phyloP scores from a whole-genome alignment of 2,888 invertebrate genomes.

The Thymelicus sylvestris region DNA sequence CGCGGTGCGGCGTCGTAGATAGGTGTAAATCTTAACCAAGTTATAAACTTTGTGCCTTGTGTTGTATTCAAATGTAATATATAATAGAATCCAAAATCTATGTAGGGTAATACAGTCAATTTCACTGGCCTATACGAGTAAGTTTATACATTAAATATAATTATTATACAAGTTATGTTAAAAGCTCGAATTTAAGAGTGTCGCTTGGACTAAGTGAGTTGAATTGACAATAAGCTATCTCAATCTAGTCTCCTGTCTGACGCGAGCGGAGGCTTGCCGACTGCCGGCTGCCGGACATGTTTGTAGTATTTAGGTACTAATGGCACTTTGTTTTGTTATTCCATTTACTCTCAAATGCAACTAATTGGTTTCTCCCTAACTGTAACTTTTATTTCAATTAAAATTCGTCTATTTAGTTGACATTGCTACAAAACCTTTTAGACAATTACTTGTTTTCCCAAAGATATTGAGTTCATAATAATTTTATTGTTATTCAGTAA shows the following conservation, averaged over 20 bases:
- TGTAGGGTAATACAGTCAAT: constrained; percentile 79
- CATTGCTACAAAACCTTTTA: no score
- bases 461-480: no score
- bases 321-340: no score
- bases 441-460: no score
- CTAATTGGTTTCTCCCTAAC: no score
- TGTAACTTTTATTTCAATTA: no score
- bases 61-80: constrained; percentile 70
- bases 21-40: constrained; percentile 53
- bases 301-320: no score
- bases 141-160: constrained; percentile 60
- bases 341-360: no score
- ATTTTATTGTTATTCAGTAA: no score
- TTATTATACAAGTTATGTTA: constrained; percentile 64
- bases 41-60: constrained; percentile 77
- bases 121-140: constrained; percentile 74
- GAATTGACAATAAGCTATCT: constrained; percentile 76
- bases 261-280: neutral
- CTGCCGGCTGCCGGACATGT: no score
- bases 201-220: constrained; percentile 72
- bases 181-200: constrained; percentile 78
- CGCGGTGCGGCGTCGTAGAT: constrained; percentile 46
- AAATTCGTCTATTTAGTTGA: no score
- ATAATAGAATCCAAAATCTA: constrained; percentile 63
- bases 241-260: constrained; percentile 75